Base-by-base conservation (phyloP, 2,888 invertebrate species). In the Cerastis leucographa region DNA sequence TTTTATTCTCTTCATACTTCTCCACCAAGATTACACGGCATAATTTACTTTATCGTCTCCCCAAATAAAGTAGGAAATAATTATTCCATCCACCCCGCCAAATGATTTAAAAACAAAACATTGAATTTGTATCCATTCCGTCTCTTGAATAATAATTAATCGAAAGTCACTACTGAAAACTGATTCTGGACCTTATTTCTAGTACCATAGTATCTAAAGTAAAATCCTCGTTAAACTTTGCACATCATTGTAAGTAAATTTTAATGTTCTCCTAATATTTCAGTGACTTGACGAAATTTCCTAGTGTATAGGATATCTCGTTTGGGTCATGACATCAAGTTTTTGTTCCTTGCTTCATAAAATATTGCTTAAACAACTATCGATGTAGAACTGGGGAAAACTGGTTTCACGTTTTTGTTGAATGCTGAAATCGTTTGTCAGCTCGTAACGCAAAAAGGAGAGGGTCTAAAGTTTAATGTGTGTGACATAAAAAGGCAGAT, bases 261-360 rank as follows among this genome's bases (percentile, higher is more conserved):
- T 86, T 91, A 90, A 91, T 89, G 89, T 87, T 88, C 80, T 86
- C 85, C 84, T 88, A 91, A 90, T 89, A 90, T 87, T 86, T 87
- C 78, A 54, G 74, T 91, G 91, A 91, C 89, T 89, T 73, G 85
- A 79, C 78, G 51, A 85, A 89, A 86, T 83, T 86, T 79, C 59
- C 65, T 76, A 79, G 71, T 80, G 81, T 81, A 81, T 78, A 73
- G 19, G 73, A 74, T 83, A 82, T 86, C 88, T 84, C 81, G 76
- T 84, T 83, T 80, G 83, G 80, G 82, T 78, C 85, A 78, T 89
- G 88, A 88, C 86, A 85, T 76, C 67, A 69, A 73, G 83, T 84
- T 86, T 88, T 90, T 85, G 88, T 83, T 70, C 54, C 70, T 75
- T 68, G 67, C 59, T 83, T 78, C 17, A 74, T 85, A 78, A 85